Base-by-base conservation (phyloP, 2,888 invertebrate species). In the Brachyptera putata region DNA sequence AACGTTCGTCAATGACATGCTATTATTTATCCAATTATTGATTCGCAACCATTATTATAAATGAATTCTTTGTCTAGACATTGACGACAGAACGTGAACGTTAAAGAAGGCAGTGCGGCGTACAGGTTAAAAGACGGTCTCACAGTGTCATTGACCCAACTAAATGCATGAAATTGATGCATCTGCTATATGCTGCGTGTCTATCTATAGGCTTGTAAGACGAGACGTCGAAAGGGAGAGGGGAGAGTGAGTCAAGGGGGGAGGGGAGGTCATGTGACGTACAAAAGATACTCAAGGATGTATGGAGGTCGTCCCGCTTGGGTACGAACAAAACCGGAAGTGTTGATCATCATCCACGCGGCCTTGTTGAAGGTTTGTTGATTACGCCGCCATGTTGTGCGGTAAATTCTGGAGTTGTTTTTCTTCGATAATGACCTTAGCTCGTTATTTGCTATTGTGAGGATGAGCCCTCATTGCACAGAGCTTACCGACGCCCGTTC, bases 271-370 rank as follows among this genome's bases (percentile, higher is more conserved):
- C 55, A 60, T 56, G 55, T 46, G 60, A 30, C 56, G 41, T 16
- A n/a, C n/a, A n/a, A n/a, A 25, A 26, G 46, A 22, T 37, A 43
- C 59, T 59, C 62, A 62, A 62, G 62, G 62, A 62, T 62, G 62
- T 59, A 46, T 62, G 62, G 62, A 62, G 62, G 62, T 56, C 62
- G 62, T 59, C n/a, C n/a, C n/a, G n/a, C n/a, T n/a, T n/a, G n/a
- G n/a, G n/a, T n/a, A n/a, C 56, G 61, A 25, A 18, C 55, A 34
- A 49, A 56, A 60, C 60, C 61, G 61, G 61, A 61, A 61, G 61
- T 61, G 55, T 34, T 14, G 26, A n/a, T n/a, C n/a, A n/a, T n/a
- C n/a, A 21, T 30, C 26, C 30, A 18, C 26, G 30, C 49, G 49
- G 49, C 49, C 49, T 50, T 50, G 49, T 26, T 16, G 49, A 16